Base-by-base conservation (phyloP, 2,888 invertebrate genomes). In the Eurois occulta region DNA sequence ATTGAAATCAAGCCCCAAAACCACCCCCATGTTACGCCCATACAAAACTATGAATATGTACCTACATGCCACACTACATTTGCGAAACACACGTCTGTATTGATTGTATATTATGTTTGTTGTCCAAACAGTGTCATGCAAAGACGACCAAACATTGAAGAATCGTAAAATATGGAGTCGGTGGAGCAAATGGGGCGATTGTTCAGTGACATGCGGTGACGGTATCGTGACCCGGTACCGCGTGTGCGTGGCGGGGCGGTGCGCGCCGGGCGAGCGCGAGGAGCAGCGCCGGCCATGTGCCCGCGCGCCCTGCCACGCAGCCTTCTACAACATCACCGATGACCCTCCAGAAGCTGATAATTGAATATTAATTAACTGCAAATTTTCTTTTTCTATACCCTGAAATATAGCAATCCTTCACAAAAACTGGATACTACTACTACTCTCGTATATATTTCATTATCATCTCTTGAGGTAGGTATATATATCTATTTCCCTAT, bases 121-220 rank as follows among this genome's bases (percentile, higher is more conserved):
- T 70, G 5, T 67, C 32, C 21, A 60, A 86, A 86, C 72, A 76
- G 86, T 87, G 78, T 89, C 89, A 48, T 84, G 86, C 28, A 90
- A 89, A 60, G 93, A 94, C 67, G 91, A 90, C 24, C 91, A 92
- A 67, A 81, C 78, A 6, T 72, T 94, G 69, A 92, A 88, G 70
- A 86, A 77, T 35, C 94, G 95, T 38, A 96, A 96, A 83, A 90
- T 95, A 18, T 96, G 96, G 96, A 96, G 96, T 86, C 92, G 95
- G 38, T 96, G 96, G 96, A 93, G 95, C 55, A 96, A 95, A 83
- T 96, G 96, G 96, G 91, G 94, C 13, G 87, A 88, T 3, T 96
- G 96, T 84, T 95, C 96, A 0, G 95, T 94, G 69, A 94, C 94
- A 2, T 96, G 96, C 78, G 96, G 96, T 0, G 85, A 87, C 4